A percentile compares a stretch with the other conserved stretches of the same genome.
Conservation (phyloP, 2,113 vertebrate genomes). For the Anguilla rostrata region DNA sequence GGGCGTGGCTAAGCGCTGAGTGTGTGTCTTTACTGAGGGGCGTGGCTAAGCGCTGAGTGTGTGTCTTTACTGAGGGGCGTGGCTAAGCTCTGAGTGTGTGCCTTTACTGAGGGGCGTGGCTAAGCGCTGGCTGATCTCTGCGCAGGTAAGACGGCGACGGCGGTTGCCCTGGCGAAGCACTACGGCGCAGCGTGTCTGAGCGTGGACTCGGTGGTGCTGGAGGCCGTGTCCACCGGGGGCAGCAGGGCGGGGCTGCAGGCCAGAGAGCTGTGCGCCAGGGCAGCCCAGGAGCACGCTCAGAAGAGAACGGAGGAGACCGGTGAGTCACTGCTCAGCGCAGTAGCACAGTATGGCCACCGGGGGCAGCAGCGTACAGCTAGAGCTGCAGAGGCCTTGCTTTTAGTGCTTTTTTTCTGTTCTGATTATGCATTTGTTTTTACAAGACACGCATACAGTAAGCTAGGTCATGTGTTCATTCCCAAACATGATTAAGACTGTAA, state of each 20-base stretch:
- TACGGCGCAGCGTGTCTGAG: slow-evolving; percentile 69
- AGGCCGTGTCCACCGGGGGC: slow-evolving; percentile 65
- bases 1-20: not conserved
- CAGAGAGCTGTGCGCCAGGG: slow-evolving; percentile 69
- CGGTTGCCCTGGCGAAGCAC: slow-evolving; percentile 63
- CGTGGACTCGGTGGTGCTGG: slow-evolving; percentile 73
- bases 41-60: not conserved
- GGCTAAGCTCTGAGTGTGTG: not conserved
- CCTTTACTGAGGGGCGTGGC: not conserved
- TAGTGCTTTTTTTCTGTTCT: not conserved
- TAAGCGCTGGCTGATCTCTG: not conserved
- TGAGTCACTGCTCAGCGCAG: slow-evolving; percentile 50
- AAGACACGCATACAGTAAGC: no score
- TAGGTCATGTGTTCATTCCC: not conserved
- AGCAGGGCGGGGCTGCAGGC: slow-evolving; percentile 61
- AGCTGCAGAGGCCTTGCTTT: not conserved
- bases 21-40: not conserved
- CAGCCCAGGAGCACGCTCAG: slow-evolving; percentile 57
- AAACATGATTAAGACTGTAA: not conserved
- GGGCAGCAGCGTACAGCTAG: not conserved
- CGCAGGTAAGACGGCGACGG: slow-evolving; percentile 70
- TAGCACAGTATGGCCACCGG: not conserved
- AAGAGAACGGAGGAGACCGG: slow-evolving; percentile 59
- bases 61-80: not conserved
- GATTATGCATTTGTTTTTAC: not conserved